A percentile compares a stretch with the other conserved stretches of the same genome.
phyloP scores from a whole-genome alignment of 1,140 invertebrate genomes.

The Bombus soroeensis region DNA sequence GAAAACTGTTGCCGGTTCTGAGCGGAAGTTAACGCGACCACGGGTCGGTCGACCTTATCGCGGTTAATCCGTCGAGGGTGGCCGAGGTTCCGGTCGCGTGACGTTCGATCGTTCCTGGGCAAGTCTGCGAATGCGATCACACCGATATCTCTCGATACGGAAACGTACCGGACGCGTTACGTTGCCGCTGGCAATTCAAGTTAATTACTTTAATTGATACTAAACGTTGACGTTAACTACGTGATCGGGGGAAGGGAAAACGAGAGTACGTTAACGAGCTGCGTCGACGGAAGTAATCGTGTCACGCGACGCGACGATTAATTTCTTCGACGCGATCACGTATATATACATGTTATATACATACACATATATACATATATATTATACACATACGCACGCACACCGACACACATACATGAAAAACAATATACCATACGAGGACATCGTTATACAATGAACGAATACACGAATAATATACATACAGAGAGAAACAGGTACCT shows the following conservation, averaged over 20 bases:
- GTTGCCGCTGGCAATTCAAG: constrained; percentile 16
- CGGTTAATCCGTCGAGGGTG: constrained; percentile 7
- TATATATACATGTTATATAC: constrained; percentile 14
- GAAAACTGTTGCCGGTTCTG: neutral
- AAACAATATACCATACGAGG: neutral
- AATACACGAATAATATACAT: neutral
- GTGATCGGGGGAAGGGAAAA: constrained; percentile 20
- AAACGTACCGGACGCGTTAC: constrained; percentile 6
- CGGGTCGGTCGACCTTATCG: neutral
- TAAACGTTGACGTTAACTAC: constrained; percentile 24
- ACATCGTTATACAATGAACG: neutral
- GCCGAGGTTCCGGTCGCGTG: constrained; percentile 29
- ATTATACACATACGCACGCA: neutral
- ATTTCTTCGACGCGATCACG: constrained; percentile 8
- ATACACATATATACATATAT: neutral
- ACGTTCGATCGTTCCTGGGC: neutral
- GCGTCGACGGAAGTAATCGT: constrained; percentile 26
- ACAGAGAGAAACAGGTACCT: neutral
- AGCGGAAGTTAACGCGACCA: neutral
- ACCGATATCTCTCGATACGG: constrained; percentile 21
- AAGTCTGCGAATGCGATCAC: neutral
- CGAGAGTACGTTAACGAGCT: constrained; percentile 24
- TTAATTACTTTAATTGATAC: constrained; percentile 51
- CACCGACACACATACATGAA: neutral
- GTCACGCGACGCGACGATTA: constrained; percentile 30